Evolutionary conservation across 2,888 invertebrate genomes (phyloP), one percentile per base, ranked within the genome.

Genomic region (Campaea margaritaria): DNA sequence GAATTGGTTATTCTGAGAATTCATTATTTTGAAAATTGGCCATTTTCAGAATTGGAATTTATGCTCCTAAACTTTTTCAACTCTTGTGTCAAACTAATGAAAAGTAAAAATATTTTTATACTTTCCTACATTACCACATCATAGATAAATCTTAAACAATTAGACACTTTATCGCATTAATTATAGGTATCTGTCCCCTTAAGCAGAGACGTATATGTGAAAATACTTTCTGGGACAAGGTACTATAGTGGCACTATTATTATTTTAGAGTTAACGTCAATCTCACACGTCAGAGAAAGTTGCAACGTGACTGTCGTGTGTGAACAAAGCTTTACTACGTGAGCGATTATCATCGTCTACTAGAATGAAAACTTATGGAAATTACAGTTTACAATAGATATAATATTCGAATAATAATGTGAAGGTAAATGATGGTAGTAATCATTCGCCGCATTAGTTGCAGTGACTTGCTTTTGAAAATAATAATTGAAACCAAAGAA

Each of bases 221-320:
- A 0, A 39, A 38, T 13, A 27, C 12, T n/a, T 31, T 14, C 31
- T 27, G 14, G 13, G 50, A 51, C 50, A 51, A 1, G 27, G 34
- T 42, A 12, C 31, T 42, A 16, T 1, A 34, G 14, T 14, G 31
- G 21, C 14, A 3, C 21, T 16, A 15, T 42, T 43, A 15, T 41
- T 48, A 49, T 31, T 44, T 36, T 21, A 9, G 27, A 46, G 38
- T 48, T 56, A 64, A 50, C 60, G 56, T 52, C 62, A 49, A 65
- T 42, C 49, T 67, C 61, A 68, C 71, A 73, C 68, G 70, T 65
- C 57, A 61, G 71, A 64, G 71, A 73, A 73, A 73, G 73, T 67
- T 54, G 46, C 56, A 53, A 69, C 72, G 72, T 72, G 72, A 69
- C 62, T 42, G 63, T 58, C 60, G 68, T 70, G 71, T 68, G 68